Evolutionary conservation across 2,113 vertebrate genomes (phyloP), one percentile per base, ranked within the genome.

Genomic region (Zosterops japonicus): DNA sequence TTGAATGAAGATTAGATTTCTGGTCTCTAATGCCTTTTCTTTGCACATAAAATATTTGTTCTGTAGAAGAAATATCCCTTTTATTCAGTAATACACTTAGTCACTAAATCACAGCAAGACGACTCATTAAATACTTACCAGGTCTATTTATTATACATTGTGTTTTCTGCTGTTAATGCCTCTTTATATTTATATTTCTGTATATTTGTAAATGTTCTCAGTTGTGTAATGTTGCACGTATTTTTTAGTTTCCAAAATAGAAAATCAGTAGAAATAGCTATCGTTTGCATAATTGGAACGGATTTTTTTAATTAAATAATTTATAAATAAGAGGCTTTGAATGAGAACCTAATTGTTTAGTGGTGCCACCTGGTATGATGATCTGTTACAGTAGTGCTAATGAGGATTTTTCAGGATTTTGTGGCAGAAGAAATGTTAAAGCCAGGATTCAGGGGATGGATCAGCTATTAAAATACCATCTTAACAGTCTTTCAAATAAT

Each of bases 51-150:
- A 93, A 15, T 59, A 76, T 79, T 83, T 79, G 27, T 65, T 23
- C 7, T 68, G 35, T 9, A 42, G 49, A 85, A 93, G 16, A 93
- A 96, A 94, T 65, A 85, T 41, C 15, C 1, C 0, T 44, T 91
- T 96, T 74, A 69, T 16, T 92, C 20, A 35, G 17, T 89, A 79
- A 83, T 25, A 36, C 2, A 35, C 17, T 55, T 61, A 71, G 49
- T 72, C 33, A 70, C 17, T 92, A 59, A 72, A 78, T 88, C 74
- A 74, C 56, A 88, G 35, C 28, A 86, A 85, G 42, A 36, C 25
- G 20, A 68, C 17, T 90, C 70, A 85, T 89, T 92, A 96, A 91
- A 74, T 71, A 83, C 80, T 92, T 76, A 56, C 31, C 46, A 55
- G 20, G 4, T 68, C 12, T 83, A 49, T 93, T 83, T 93, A 57